Percentiles rank a stretch among this genome's conserved stretches.
Evolutionary conservation across 2,797 vertebrate species (phyloP).

Genomic region (Melanotaenia maccullochi): DNA sequence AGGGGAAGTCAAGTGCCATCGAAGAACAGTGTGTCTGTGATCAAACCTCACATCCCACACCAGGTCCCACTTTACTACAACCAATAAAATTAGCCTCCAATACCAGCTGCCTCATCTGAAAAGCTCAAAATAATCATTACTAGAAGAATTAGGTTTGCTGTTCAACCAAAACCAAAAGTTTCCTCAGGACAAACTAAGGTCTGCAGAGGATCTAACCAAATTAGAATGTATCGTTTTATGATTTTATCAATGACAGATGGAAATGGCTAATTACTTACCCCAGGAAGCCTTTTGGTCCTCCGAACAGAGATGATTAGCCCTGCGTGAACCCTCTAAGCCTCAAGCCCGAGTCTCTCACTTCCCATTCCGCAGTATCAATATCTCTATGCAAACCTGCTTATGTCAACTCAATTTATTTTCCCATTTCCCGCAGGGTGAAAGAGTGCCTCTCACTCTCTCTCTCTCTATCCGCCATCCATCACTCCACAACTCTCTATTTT

Average conservation of each 20-base stretch:
- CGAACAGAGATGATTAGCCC: constrained; percentile 67
- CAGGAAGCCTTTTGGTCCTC: constrained; percentile 46
- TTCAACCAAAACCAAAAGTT: neutral
- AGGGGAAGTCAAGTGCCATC: constrained; percentile 1
- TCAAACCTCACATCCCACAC: constrained; percentile 33
- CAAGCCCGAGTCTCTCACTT: constrained; percentile 34
- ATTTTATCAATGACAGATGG: constrained; percentile 56
- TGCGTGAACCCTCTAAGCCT: constrained; percentile 45
- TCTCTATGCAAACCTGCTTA: constrained; percentile 75
- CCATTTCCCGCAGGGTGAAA: constrained; percentile 74
- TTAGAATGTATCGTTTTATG: constrained; percentile 25
- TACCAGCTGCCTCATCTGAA: neutral
- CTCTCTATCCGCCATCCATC: constrained; percentile 51
- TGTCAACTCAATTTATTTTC: constrained; percentile 84
- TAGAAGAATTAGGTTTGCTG: neutral
- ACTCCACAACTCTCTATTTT: constrained; percentile 39
- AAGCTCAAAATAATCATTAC: neutral
- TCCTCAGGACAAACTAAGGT: constrained; percentile 9
- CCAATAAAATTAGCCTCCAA: neutral
- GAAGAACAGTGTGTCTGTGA: neutral
- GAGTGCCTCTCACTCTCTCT: constrained; percentile 29
- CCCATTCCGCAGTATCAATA: constrained; percentile 44
- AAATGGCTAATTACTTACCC: constrained; percentile 59
- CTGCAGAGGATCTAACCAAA: neutral
- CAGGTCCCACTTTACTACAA: constrained; percentile 17